phyloP scores from a whole-genome alignment of 1,140 invertebrate species.

The Zaprionus ghesquierei region DNA sequence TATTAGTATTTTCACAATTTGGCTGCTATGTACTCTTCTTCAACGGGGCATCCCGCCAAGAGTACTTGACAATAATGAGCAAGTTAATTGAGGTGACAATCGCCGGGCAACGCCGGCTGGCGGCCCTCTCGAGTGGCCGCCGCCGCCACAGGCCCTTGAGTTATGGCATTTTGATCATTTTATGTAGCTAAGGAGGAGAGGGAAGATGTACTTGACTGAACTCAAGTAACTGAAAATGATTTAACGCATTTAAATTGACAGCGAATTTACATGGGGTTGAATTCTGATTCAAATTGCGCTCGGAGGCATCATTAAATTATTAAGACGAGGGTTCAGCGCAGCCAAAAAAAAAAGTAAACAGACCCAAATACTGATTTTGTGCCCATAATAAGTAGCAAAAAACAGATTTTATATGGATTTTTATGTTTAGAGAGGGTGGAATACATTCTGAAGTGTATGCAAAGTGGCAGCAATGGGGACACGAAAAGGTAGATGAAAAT shows the following conservation, averaged over 20 bases:
- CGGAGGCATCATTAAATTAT: constrained; percentile 29
- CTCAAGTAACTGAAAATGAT: constrained; percentile 44
- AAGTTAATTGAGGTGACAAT: constrained; percentile 80
- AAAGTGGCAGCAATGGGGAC: no score
- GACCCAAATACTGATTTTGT: neutral
- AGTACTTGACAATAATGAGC: constrained; percentile 71
- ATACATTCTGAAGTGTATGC: neutral
- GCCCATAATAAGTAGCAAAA: neutral
- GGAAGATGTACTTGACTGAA: constrained; percentile 1
- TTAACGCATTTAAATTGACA: constrained; percentile 55
- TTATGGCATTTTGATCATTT: constrained; percentile 75
- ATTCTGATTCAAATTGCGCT: neutral
- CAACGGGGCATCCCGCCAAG: constrained; percentile 19
- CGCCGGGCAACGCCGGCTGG: constrained; percentile 36
- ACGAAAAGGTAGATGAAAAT: no score
- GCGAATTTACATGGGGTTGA: constrained; percentile 19
- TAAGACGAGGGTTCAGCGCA: constrained; percentile 21
- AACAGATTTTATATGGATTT: neutral
- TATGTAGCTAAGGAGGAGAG: constrained; percentile 31
- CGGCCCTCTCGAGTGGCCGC: constrained; percentile 39
- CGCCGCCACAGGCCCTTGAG: constrained; percentile 38
- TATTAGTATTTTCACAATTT: constrained; percentile 49
- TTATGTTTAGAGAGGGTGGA: neutral
- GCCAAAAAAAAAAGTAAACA: neutral
- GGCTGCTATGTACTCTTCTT: constrained; percentile 17